Conservation (phyloP, 2,888 invertebrate genomes). For the Cryptocephalus moraei region DNA sequence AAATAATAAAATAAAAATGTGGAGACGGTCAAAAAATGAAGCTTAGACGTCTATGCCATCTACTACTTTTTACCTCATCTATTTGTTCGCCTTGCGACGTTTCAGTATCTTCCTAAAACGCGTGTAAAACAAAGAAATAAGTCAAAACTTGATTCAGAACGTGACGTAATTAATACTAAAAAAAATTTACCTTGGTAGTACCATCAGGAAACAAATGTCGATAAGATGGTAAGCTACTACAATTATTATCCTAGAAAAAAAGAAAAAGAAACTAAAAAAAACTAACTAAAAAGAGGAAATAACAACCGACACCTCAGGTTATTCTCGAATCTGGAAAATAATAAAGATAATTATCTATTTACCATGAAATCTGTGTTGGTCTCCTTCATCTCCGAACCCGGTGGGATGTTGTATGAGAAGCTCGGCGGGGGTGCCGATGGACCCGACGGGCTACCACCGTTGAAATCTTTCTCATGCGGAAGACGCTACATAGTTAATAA, state of each 20-base stretch:
- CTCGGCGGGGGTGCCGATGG: slow-evolving; percentile 31
- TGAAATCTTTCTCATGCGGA: neutral
- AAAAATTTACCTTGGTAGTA: slow-evolving; percentile 28
- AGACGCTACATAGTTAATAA: neutral
- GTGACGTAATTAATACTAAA: slow-evolving; percentile 1
- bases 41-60: too few relatives aligned
- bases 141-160: neutral
- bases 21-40: neutral
- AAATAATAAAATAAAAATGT: neutral
- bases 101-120: neutral
- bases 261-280: slow-evolving; percentile 21
- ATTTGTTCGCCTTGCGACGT: neutral
- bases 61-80: slow-evolving; percentile 1
- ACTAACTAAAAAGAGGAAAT: slow-evolving; percentile 4
- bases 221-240: slow-evolving; percentile 55
- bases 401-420: slow-evolving; percentile 60
- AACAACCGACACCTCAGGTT: neutral
- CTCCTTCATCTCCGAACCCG: slow-evolving; percentile 51
- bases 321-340: neutral
- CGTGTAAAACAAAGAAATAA: neutral
- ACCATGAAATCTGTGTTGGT: slow-evolving; percentile 52
- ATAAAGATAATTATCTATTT: slow-evolving; percentile 18
- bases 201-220: slow-evolving; percentile 64
- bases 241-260: slow-evolving; percentile 45
- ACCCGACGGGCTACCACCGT: slow-evolving; percentile 5